Evolutionary conservation across 1,140 invertebrate species (phyloP).

Genomic region (Ostrea edulis): DNA sequence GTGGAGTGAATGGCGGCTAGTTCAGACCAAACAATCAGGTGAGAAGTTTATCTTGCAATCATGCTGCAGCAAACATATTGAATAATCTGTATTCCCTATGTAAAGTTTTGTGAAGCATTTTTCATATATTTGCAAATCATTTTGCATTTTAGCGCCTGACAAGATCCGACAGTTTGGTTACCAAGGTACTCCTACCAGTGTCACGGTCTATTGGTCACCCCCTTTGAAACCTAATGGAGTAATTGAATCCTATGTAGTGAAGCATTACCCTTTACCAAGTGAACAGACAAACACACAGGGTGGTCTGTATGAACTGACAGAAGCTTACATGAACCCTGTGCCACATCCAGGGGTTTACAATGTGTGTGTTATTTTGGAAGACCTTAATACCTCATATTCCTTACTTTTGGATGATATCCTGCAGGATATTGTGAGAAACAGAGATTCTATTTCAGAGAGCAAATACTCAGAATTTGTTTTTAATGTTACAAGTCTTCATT

Average conservation of each 20-base stretch:
- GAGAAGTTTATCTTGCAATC: conserved; percentile 3
- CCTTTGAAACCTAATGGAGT: conserved; percentile 61
- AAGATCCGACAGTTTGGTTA: conserved; percentile 57
- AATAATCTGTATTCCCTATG: too few relatives aligned
- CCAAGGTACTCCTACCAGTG: conserved; percentile 49
- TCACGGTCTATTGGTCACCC: conserved; percentile 62
- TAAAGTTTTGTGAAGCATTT: too few relatives aligned
- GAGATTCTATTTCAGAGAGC: not conserved
- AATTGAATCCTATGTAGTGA: conserved; percentile 56
- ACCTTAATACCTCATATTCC: not conserved
- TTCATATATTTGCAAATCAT: not conserved
- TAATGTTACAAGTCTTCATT: not conserved
- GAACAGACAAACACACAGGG: conserved; percentile 26
- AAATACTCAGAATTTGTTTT: not conserved
- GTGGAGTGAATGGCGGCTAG: conserved; percentile 50
- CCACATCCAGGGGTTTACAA: not conserved
- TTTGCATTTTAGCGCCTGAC: conserved; percentile 59
- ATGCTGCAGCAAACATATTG: too few relatives aligned
- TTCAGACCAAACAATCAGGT: conserved; percentile 65
- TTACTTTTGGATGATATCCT: not conserved
- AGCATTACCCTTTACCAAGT: conserved; percentile 19
- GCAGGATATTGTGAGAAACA: not conserved
- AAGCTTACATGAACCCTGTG: not conserved
- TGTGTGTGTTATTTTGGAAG: not conserved
- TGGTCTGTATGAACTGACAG: not conserved